Conservation (phyloP, 2,113 vertebrate genomes). For the Lonchura striata region DNA sequence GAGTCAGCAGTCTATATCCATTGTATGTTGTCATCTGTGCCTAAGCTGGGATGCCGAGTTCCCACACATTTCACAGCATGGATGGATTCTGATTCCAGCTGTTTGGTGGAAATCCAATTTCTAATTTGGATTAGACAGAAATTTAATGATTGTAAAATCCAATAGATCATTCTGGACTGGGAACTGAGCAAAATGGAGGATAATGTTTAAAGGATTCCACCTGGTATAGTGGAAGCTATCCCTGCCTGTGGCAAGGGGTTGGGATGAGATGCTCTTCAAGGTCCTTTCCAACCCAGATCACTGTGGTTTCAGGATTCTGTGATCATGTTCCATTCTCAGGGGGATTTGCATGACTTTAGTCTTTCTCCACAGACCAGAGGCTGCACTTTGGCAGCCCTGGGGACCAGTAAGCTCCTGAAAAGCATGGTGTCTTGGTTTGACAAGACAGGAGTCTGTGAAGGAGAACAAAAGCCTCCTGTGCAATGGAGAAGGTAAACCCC, state of each 20-base stretch:
- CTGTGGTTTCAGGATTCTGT: background rate
- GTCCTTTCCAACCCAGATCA: background rate
- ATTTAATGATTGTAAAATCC: background rate
- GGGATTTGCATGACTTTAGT: background rate
- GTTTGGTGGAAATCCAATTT: background rate
- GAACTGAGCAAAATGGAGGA: background rate
- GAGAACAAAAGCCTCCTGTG: no score
- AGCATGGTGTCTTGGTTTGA: no score
- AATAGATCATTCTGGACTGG: background rate
- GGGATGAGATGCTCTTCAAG: background rate
- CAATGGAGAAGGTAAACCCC: no score
- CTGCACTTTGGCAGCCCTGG: constrained; percentile 88
- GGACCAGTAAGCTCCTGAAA: constrained; percentile 93
- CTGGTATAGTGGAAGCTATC: background rate
- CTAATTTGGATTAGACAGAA: background rate
- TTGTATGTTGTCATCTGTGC: background rate
- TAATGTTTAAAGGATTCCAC: background rate
- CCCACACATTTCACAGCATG: background rate
- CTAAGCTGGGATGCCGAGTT: background rate
- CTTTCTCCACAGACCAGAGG: constrained; percentile 75
- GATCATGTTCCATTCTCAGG: background rate
- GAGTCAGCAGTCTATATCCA: background rate
- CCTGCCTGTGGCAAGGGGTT: background rate
- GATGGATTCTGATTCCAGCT: background rate
- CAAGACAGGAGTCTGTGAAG: no score